Evolutionary conservation across 2,888 invertebrate species (phyloP).

Genomic region (Nudaria mundana): DNA sequence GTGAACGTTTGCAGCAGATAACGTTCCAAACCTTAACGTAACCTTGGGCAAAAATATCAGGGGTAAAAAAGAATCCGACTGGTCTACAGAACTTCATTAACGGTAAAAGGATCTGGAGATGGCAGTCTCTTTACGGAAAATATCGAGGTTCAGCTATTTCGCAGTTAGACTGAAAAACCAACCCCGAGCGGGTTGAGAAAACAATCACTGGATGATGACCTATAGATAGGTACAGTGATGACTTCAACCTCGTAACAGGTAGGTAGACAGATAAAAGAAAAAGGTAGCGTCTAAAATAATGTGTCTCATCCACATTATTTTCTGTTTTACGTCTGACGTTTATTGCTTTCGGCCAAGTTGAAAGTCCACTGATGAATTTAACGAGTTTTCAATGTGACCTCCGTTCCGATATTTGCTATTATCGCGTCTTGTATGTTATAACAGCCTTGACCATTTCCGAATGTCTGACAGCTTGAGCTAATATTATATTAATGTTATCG

Average conservation of each 20-base stretch:
- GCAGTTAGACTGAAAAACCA: too few species aligned
- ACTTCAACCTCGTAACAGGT: slow-evolving; percentile 6
- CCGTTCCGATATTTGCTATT: slow-evolving; percentile 41
- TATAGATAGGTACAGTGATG: too few species aligned
- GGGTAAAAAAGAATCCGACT: too few species aligned
- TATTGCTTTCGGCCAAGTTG: slow-evolving; percentile 15
- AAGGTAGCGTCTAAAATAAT: not conserved
- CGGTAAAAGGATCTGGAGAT: too few species aligned
- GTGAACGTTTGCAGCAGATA: too few species aligned
- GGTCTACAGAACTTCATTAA: too few species aligned
- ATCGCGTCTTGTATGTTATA: slow-evolving; percentile 38
- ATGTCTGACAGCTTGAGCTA: slow-evolving; percentile 30
- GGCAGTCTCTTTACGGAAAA: too few species aligned
- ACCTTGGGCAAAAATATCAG: too few species aligned
- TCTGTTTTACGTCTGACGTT: slow-evolving; percentile 7
- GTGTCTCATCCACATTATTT: slow-evolving; percentile 4
- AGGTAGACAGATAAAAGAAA: slow-evolving; percentile 1
- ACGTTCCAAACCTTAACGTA: too few species aligned
- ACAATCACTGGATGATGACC: too few species aligned
- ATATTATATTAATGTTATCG: slow-evolving; percentile 32
- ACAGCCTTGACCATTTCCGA: slow-evolving; percentile 51
- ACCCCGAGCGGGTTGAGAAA: too few species aligned
- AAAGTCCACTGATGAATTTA: slow-evolving; percentile 18
- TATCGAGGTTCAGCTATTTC: too few species aligned
- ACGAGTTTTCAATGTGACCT: slow-evolving; percentile 46